Evolutionary conservation across 2,113 vertebrate species (phyloP), one percentile per base, ranked within the genome.

Genomic region (Hyla sarda): DNA sequence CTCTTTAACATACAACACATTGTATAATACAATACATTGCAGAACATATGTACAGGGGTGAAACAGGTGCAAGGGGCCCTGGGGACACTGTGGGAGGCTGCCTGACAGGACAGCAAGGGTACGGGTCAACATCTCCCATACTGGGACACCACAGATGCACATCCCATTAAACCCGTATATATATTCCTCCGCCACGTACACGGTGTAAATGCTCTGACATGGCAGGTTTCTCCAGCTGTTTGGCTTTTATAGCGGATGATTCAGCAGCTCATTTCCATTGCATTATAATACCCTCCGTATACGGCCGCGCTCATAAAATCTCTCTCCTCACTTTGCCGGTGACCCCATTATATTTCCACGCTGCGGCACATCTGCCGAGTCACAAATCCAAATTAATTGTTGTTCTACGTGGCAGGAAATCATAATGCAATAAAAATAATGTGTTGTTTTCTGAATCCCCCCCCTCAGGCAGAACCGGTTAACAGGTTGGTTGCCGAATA

Each of bases 391-490:
- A 45, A 80, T 60, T 60, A 60, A 76, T 84, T 76, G 82, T 84
- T 76, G 71, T 84, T 76, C 37, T 60, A 83, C 69, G 82, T 58
- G 82, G 34, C n/a, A 47, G 48, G 72, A 75, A 75, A 84, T 62
- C 72, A 62, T 62, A 60, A 84, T 84, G 82, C 34, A 47, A 41
- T 75, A 21, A 84, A n/a, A 19, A 75, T 62, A 74, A 41, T 37
- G 21, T 5, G 21, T 28, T 17, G 21, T 28, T 80, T 28, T 19
- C 16, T 30, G 23, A 12, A 25, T 62, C 10, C 17, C 25, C 67
- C 54, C 17, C 25, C 67, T 56, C 19, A 2, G n/a, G 67, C 67
- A 56, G 30, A 69, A 52, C 32, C 3, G 8, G 4, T 45, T 73
- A 54, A 58, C 19, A 23, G 52, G 19, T 54, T 37, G 50, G 5